Conservation (phyloP, 1,140 invertebrate genomes). For the Sarcophaga bullata region DNA sequence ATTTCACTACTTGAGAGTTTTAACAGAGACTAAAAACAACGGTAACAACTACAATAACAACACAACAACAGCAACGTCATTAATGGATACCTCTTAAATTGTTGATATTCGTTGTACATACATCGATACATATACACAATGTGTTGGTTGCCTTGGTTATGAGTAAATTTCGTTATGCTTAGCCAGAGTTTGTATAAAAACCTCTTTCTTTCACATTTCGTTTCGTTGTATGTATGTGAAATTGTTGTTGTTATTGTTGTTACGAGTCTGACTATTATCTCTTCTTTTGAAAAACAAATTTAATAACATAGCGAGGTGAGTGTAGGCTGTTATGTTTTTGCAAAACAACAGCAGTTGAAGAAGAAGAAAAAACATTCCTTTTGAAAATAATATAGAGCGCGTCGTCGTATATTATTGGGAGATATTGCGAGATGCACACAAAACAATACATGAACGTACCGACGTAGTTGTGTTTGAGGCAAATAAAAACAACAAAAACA, state of each 20-base stretch:
- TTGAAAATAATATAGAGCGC: not conserved
- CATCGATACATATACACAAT: no score
- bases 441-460: no score
- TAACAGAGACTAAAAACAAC: not conserved
- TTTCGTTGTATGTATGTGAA: no score
- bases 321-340: not conserved
- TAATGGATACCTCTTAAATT: not conserved
- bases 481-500: not conserved
- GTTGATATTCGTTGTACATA: not conserved
- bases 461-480: not conserved
- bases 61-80: no score
- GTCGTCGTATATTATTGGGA: not conserved
- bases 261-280: constrained; percentile 2
- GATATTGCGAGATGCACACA: not conserved
- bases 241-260: not conserved
- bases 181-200: no score
- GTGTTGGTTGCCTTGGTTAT: no score
- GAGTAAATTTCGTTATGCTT: no score
- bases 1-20: constrained; percentile 24
- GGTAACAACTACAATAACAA: no score
- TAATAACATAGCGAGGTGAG: not conserved
- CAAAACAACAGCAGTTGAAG: no score
- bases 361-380: no score
- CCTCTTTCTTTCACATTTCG: no score
- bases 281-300: not conserved